Conservation (phyloP, 2,113 vertebrate species). For the Rafetus swinhoei region DNA sequence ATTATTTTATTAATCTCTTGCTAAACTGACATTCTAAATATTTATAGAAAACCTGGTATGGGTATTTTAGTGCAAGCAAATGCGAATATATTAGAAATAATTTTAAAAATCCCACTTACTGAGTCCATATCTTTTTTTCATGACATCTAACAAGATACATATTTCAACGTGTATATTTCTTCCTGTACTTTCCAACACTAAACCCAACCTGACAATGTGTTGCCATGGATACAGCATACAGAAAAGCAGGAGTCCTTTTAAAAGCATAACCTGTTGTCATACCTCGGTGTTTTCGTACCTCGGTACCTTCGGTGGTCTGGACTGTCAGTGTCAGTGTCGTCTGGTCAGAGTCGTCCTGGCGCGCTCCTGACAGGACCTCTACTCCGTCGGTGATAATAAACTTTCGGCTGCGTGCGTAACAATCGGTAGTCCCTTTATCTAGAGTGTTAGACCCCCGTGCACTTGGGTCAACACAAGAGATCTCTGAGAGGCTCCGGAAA, state of each 20-base stretch:
- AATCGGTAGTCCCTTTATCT: too few species aligned
- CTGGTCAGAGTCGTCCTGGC: too few species aligned
- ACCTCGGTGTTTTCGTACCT: too few species aligned
- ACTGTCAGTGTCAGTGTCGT: too few species aligned
- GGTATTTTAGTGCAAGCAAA: neutral
- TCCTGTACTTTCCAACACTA: neutral
- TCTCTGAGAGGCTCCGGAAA: too few species aligned
- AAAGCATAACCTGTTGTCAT: too few species aligned
- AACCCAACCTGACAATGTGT: neutral
- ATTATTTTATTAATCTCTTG: neutral
- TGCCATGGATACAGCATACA: neutral
- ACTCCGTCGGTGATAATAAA: too few species aligned
- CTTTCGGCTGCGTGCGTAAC: too few species aligned
- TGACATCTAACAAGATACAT: neutral
- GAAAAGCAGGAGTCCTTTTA: neutral
- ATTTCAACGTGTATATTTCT: neutral
- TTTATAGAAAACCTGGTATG: conserved; percentile 21
- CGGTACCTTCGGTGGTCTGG: too few species aligned
- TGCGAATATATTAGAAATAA: neutral
- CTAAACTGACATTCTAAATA: neutral
- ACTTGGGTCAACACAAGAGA: too few species aligned
- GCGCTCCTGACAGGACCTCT: too few species aligned
- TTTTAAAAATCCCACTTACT: neutral
- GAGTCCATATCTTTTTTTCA: neutral
- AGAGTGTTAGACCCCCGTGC: too few species aligned